A percentile compares a stretch with the other conserved stretches of the same genome.
These are phyloP conservation scores for Osmerus mordax DNA, from an alignment of 2,113 vertebrate genomes.

Conservation along the genomic window DNA sequence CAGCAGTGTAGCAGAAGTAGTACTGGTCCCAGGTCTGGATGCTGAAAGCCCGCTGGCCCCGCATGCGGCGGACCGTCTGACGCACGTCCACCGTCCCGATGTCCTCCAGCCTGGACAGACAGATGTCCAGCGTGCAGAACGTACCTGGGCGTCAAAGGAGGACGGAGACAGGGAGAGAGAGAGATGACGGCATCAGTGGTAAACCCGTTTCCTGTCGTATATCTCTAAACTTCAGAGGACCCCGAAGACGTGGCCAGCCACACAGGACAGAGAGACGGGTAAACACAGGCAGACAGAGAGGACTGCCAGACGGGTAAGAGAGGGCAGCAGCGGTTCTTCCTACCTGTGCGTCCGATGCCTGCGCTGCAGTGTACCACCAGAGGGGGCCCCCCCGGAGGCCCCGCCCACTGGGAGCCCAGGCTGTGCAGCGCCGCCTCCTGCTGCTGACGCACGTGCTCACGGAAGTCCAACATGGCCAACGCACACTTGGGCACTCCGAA, in stretches of 20 bases:
- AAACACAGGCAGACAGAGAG: neutral
- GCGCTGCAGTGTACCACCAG: slow-evolving; percentile 79
- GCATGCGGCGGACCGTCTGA: slow-evolving; percentile 75
- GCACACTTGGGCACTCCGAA: slow-evolving; percentile 78
- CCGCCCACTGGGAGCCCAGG: slow-evolving; percentile 68
- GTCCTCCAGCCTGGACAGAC: slow-evolving; percentile 75
- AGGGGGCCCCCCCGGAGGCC: slow-evolving; percentile 70
- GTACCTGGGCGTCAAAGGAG: slow-evolving; percentile 60
- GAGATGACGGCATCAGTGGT: neutral
- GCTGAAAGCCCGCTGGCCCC: slow-evolving; percentile 76
- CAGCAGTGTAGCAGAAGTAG: slow-evolving; percentile 77
- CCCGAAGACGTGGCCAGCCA: neutral
- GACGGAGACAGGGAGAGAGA: neutral
- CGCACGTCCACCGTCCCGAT: slow-evolving; percentile 71
- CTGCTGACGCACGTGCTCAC: slow-evolving; percentile 69
- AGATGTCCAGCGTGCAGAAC: slow-evolving; percentile 80
- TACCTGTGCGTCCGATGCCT: slow-evolving; percentile 78
- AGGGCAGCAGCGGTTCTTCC: neutral
- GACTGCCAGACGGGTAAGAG: neutral
- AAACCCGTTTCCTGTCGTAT: too few species aligned
- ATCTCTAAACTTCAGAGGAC: too few species aligned
- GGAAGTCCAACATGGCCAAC: slow-evolving; percentile 78
- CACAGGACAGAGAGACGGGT: too few species aligned
- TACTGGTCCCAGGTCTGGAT: slow-evolving; percentile 83
- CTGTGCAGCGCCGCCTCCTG: slow-evolving; percentile 62